These are phyloP conservation scores for Melanophora roralis DNA, from an alignment of 2,888 invertebrate genomes.

Conservation along the genomic window DNA sequence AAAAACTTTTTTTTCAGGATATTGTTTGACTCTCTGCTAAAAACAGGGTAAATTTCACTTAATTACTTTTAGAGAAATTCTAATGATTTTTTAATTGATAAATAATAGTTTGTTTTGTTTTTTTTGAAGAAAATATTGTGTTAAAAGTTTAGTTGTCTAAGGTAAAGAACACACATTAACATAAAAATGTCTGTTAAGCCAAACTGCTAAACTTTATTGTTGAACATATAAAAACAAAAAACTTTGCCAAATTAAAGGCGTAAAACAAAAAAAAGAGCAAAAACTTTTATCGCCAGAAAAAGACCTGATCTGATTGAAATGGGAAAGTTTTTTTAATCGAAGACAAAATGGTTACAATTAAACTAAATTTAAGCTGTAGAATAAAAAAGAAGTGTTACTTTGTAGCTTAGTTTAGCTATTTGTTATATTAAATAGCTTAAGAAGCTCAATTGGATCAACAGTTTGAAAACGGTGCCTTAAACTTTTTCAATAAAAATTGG, in stretches of 20 bases:
- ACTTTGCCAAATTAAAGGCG: background rate
- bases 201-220: background rate
- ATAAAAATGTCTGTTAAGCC: background rate
- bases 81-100: conserved; percentile 30
- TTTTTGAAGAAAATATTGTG: background rate
- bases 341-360: background rate
- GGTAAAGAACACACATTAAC: background rate
- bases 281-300: background rate
- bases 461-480: too few relatives aligned
- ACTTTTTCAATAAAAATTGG: too few relatives aligned
- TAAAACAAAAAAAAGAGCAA: background rate
- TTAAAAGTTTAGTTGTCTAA: too few relatives aligned
- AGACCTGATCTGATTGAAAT: conserved; percentile 2
- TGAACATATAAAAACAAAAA: background rate
- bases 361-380: background rate
- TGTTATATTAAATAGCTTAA: too few relatives aligned
- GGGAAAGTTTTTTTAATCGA: background rate
- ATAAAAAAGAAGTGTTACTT: too few relatives aligned
- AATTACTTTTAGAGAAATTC: background rate
- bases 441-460: too few relatives aligned
- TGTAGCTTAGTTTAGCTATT: too few relatives aligned
- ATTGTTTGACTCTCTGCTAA: background rate
- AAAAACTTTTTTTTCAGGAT: background rate
- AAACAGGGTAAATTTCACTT: background rate
- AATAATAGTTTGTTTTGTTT: background rate